Conservation (phyloP, 37 sponge, comb jelly and placozoan species). For the Haliclona indistincta region DNA sequence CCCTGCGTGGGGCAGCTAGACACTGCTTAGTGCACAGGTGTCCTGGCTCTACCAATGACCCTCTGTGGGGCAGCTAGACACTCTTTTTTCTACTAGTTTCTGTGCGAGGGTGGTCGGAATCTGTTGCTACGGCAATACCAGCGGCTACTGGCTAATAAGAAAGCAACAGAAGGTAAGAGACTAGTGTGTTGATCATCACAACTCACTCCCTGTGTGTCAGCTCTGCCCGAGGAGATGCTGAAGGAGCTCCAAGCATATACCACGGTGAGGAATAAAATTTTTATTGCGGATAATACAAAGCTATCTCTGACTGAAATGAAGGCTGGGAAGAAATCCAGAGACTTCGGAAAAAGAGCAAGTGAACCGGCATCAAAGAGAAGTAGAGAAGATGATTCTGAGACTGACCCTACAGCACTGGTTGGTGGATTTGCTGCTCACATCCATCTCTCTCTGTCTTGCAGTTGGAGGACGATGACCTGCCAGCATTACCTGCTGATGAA, state of each 20-base stretch:
- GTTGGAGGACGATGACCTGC: too few relatives aligned
- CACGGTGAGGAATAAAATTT: slow-evolving; percentile 1
- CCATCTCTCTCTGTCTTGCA: background rate
- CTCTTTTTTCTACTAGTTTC: slow-evolving; percentile 24
- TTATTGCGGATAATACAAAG: too few relatives aligned
- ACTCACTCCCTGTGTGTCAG: background rate
- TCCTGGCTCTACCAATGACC: background rate
- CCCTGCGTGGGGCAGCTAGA: background rate
- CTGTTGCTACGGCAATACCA: slow-evolving; percentile 43
- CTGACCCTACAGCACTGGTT: background rate
- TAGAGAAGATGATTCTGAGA: background rate
- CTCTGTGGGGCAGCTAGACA: too few relatives aligned
- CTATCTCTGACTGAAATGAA: background rate
- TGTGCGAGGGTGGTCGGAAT: slow-evolving; percentile 55
- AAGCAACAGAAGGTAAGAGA: background rate
- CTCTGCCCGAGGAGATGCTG: slow-evolving; percentile 13
- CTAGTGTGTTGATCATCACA: background rate
- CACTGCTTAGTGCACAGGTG: background rate
- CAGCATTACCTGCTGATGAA: background rate
- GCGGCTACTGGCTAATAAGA: slow-evolving; percentile 26
- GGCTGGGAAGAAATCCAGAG: background rate
- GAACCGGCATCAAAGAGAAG: background rate
- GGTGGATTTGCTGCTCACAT: background rate
- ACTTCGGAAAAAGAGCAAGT: background rate
- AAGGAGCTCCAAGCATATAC: background rate